Evolutionary conservation across 2,113 vertebrate species (phyloP), one percentile per base, ranked within the genome.

Genomic region (Planiliza haematocheilus): DNA sequence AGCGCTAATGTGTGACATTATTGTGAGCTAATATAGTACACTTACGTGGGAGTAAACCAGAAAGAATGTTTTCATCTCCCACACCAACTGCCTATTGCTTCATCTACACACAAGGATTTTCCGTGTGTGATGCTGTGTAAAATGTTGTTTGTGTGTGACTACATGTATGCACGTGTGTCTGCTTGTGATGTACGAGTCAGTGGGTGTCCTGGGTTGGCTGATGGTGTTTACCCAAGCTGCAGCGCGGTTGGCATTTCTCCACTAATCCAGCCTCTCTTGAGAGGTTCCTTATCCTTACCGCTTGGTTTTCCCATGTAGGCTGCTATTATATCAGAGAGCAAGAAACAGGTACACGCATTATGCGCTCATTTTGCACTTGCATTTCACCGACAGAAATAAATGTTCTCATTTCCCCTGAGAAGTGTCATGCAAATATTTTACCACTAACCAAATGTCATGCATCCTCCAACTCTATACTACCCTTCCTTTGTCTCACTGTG

Each of bases 231-330:
- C 82, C 85, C 66, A 61, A 62, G 80, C 89, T 90, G 85, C 85
- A 88, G 83, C 68, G 70, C 69, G 48, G 79, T 79, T 92, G 89
- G 83, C 86, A 46, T 85, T 78, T 84, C 75, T 92, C 87, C 82
- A 88, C 88, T 92, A 91, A 92, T 90, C 90, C 88, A 77, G 65
- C 51, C 69, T 87, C 87, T 91, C 86, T 77, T 77, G 87, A 91
- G 88, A 89, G 81, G 51, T 79, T 91, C 62, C 82, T 89, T 79
- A 88, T 91, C 55, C 79, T 67, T 77, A 80, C 76, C 81, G 61
- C 76, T 86, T 74, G 52, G 70, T 85, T 84, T 67, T 70, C 37
- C 83, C 75, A 67, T 74, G 56, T 74, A 89, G 17, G 43, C 46
- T 21, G 24, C 79, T 80, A 74, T 84, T 86, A 86, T 90, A 74